These are phyloP conservation scores for Labeo catla DNA, from an alignment of 2,113 vertebrate species.

Conservation along the genomic window DNA sequence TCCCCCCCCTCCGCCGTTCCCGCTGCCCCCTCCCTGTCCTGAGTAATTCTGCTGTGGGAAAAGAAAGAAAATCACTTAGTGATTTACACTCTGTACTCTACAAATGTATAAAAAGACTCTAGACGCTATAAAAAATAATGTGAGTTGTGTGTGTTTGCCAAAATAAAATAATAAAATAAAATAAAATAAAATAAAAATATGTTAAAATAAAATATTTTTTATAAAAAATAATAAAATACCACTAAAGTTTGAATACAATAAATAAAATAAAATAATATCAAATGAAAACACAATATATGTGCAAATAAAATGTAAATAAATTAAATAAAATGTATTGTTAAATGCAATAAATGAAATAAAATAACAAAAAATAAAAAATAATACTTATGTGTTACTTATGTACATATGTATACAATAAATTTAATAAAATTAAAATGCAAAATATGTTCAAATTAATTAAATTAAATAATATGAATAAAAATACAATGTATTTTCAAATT, in stretches of 20 bases:
- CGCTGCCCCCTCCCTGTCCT: constrained; percentile 79
- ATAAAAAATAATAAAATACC: not conserved
- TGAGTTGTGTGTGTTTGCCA: not conserved
- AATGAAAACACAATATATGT: not conserved
- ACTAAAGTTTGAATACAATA: not conserved
- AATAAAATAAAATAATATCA: not conserved
- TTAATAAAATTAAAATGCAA: no score
- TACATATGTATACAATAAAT: no score
- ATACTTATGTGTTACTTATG: no score
- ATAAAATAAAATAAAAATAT: not conserved
- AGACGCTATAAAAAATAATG: not conserved
- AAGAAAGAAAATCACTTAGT: not conserved
- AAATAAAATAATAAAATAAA: not conserved
- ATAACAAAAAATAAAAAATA: no score
- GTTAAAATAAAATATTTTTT: not conserved
- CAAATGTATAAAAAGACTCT: no score
- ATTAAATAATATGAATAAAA: not conserved
- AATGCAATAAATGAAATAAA: no score
- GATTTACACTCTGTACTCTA: not conserved
- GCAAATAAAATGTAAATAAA: not conserved
- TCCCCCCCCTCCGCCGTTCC: constrained; percentile 70
- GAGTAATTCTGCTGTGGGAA: constrained; percentile 83
- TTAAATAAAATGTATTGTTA: no score
- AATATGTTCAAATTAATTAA: not conserved
- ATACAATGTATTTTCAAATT: not conserved